A percentile compares a stretch with the other conserved stretches of the same genome.
phyloP scores from a whole-genome alignment of 1,140 invertebrate genomes.

The Zaprionus inermis region DNA sequence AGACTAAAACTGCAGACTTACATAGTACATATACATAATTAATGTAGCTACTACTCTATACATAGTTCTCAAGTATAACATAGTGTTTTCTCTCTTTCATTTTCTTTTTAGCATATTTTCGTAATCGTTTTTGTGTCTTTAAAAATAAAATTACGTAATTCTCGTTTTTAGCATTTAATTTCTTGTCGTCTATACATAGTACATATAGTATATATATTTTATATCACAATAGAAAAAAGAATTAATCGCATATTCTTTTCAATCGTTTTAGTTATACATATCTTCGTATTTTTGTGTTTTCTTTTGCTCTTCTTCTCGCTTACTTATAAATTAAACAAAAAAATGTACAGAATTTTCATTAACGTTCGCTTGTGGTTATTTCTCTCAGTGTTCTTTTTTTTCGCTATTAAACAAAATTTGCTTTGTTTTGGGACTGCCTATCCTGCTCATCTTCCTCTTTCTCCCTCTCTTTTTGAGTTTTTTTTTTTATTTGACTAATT shows the following conservation, averaged over 20 bases:
- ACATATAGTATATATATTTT: constrained; percentile 61
- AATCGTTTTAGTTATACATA: constrained; percentile 65
- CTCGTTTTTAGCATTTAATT: constrained; percentile 66
- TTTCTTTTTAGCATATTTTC: constrained; percentile 9
- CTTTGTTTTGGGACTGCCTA: constrained; percentile 31
- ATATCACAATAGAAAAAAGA: constrained; percentile 82
- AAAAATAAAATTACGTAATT: constrained; percentile 76
- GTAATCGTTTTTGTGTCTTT: constrained; percentile 24
- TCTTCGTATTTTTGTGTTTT: constrained; percentile 17
- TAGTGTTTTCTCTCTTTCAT: constrained; percentile 41
- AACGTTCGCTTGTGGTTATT: constrained; percentile 47
- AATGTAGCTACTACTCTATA: constrained; percentile 43
- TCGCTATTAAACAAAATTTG: constrained; percentile 63
- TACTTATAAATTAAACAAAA: constrained; percentile 82
- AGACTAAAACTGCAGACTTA: constrained; percentile 51
- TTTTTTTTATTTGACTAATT: constrained; percentile 74
- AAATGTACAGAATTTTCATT: constrained; percentile 78
- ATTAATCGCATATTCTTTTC: constrained; percentile 78
- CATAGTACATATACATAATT: not conserved
- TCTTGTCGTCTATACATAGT: constrained; percentile 57
- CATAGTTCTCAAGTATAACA: constrained; percentile 56
- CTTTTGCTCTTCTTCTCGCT: constrained; percentile 33
- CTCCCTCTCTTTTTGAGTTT: constrained; percentile 61
- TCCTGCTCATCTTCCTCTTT: not conserved
- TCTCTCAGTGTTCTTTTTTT: constrained; percentile 47